Conservation (phyloP, 2,888 invertebrate species). For the Conops quadrifasciatus region DNA sequence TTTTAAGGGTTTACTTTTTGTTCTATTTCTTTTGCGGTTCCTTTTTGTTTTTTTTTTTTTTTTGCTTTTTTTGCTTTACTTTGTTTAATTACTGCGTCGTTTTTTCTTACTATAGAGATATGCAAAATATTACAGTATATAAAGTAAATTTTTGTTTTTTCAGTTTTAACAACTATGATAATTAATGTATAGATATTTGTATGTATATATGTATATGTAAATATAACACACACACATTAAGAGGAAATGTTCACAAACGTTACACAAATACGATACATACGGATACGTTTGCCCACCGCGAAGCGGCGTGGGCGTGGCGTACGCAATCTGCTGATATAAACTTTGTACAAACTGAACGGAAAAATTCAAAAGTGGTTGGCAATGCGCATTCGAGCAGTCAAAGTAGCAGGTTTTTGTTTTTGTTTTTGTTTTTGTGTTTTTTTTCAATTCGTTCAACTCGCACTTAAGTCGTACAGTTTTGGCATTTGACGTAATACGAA, state of each 20-base stretch:
- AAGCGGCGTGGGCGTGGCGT: neutral
- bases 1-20: neutral
- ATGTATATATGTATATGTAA: slow-evolving; percentile 3
- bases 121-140: slow-evolving; percentile 18
- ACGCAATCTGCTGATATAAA: slow-evolving; percentile 6
- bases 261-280: slow-evolving; percentile 12
- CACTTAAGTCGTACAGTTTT: neutral
- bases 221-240: slow-evolving; percentile 16
- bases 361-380: slow-evolving; percentile 24
- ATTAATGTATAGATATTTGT: neutral
- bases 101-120: neutral
- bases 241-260: slow-evolving; percentile 21
- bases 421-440: neutral
- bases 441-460: neutral
- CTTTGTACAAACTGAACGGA: slow-evolving; percentile 18
- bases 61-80: neutral
- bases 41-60: neutral
- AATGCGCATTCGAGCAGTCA: slow-evolving; percentile 25
- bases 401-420: slow-evolving; percentile 15
- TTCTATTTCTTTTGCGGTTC: neutral
- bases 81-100: too few relatives aligned
- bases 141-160: neutral
- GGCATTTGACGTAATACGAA: slow-evolving; percentile 3
- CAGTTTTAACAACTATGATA: neutral
- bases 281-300: neutral